Percentiles rank a stretch among this genome's conserved stretches.
phyloP scores from a whole-genome alignment of 2,113 vertebrate species.

The Vombatus ursinus region DNA sequence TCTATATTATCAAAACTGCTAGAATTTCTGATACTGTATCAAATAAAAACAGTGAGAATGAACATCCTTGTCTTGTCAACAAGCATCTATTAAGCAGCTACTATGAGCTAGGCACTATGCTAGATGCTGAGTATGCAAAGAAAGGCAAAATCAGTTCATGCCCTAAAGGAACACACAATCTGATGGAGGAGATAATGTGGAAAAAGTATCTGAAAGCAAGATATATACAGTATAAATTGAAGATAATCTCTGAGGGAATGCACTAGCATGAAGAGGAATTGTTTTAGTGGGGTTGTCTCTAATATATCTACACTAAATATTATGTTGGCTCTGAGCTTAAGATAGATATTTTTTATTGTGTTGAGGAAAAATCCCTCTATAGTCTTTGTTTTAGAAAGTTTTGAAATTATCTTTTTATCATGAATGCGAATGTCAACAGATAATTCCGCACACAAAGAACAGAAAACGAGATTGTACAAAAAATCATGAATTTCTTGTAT shows the following conservation, averaged over 20 bases:
- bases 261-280: background rate
- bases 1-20: too few relatives aligned
- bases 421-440: background rate
- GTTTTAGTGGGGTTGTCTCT: background rate
- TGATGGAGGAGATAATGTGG: too few relatives aligned
- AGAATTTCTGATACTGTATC: too few relatives aligned
- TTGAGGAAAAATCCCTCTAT: slow-evolving; percentile 3
- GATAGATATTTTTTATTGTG: background rate
- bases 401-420: background rate
- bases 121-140: too few relatives aligned
- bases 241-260: background rate
- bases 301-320: background rate
- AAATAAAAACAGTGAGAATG: too few relatives aligned
- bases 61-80: too few relatives aligned
- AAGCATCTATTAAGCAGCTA: too few relatives aligned
- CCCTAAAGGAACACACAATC: too few relatives aligned
- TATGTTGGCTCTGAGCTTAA: background rate
- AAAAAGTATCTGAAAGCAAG: too few relatives aligned
- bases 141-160: too few relatives aligned
- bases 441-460: background rate
- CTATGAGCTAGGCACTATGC: too few relatives aligned
- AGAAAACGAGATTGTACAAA: background rate
- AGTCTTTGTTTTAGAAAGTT: background rate
- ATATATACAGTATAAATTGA: background rate
- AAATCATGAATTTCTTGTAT: background rate